Conservation (phyloP, 2,797 vertebrate species). For the Mus spretus region DNA sequence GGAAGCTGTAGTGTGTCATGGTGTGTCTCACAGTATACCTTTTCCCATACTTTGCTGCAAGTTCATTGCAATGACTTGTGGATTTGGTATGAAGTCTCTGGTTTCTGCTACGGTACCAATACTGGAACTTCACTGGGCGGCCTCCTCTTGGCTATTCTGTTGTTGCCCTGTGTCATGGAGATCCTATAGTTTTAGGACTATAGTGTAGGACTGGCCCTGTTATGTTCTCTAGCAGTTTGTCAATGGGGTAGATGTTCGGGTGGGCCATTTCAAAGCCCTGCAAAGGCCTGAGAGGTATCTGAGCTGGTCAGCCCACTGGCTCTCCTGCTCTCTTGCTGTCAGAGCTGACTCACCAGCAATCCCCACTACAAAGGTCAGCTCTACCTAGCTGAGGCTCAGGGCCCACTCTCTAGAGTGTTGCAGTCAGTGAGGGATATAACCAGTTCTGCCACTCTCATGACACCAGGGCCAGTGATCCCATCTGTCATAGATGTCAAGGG, state of each 20-base stretch:
- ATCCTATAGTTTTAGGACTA: background rate
- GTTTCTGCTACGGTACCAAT: background rate
- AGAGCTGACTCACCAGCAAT: background rate
- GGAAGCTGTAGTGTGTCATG: background rate
- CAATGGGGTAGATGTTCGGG: background rate
- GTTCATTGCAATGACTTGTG: background rate
- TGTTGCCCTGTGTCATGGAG: background rate
- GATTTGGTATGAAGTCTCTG: background rate
- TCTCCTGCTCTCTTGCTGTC: background rate
- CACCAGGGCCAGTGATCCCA: background rate
- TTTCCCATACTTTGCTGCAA: background rate
- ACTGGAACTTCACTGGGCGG: background rate
- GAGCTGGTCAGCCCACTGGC: background rate
- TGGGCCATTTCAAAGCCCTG: background rate
- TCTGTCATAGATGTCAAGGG: background rate
- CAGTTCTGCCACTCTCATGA: background rate
- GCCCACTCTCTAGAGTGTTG: background rate
- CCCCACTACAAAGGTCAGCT: background rate
- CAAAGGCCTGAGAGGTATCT: background rate
- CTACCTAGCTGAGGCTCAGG: background rate
- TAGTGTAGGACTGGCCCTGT: background rate
- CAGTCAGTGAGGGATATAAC: background rate
- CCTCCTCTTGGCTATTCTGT: background rate
- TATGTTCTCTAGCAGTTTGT: background rate
- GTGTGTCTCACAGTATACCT: background rate